Evolutionary conservation across 2,113 vertebrate genomes (phyloP).

Genomic region (Pithys albifrons): DNA sequence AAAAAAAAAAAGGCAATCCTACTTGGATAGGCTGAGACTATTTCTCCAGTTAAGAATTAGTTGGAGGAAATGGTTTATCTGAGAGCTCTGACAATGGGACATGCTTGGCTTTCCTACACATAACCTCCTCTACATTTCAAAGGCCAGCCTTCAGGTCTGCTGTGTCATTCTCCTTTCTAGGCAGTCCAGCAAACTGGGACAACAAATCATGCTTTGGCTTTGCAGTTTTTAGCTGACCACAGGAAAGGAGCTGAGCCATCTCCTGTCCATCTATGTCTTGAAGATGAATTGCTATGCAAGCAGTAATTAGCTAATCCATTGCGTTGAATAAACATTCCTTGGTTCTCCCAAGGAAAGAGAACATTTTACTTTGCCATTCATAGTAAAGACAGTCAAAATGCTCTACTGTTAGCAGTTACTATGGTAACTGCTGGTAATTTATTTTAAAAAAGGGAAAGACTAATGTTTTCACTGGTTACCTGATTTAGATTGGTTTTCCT

Average conservation of each 20-base stretch:
- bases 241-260: not conserved
- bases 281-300: not conserved
- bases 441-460: slow-evolving; percentile 39
- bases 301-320: not conserved
- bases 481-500: slow-evolving; percentile 51
- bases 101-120: not conserved
- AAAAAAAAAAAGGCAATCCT: not conserved
- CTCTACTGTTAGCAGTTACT: slow-evolving; percentile 62
- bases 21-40: not conserved
- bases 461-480: slow-evolving; percentile 29
- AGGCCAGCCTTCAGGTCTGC: not conserved
- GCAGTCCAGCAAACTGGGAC: not conserved
- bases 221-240: not conserved
- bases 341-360: slow-evolving; percentile 55
- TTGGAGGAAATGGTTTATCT: not conserved
- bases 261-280: not conserved
- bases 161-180: not conserved
- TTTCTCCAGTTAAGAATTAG: not conserved
- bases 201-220: not conserved
- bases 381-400: slow-evolving; percentile 60
- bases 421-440: slow-evolving; percentile 68
- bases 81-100: not conserved
- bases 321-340: not conserved
- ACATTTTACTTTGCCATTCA: slow-evolving; percentile 53
- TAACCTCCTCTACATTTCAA: not conserved